These are phyloP conservation scores for Nothobranchius furzeri DNA, from an alignment of 2,113 vertebrate genomes.

Conservation along the genomic window DNA sequence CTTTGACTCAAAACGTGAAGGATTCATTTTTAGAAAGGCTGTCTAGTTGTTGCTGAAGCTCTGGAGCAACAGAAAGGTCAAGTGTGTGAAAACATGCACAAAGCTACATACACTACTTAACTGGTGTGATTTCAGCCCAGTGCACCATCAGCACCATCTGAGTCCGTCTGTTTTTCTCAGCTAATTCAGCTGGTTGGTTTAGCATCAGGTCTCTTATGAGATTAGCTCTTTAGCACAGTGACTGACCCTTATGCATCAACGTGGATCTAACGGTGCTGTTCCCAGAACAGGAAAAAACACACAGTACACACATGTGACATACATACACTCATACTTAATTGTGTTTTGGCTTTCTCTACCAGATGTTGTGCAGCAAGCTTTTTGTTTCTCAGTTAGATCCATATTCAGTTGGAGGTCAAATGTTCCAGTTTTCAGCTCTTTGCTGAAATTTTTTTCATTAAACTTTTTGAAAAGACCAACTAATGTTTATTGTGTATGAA, in stretches of 20 bases:
- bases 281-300: too few relatives aligned
- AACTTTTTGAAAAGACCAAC: too few relatives aligned
- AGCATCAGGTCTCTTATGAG: neutral
- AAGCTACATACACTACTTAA: neutral
- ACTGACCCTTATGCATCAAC: too few relatives aligned
- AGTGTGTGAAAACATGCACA: neutral
- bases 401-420: too few relatives aligned
- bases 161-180: neutral
- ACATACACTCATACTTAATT: too few relatives aligned
- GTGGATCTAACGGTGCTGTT: neutral
- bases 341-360: too few relatives aligned
- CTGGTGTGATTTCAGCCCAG: neutral
- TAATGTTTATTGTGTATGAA: too few relatives aligned
- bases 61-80: neutral
- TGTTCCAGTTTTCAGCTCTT: too few relatives aligned
- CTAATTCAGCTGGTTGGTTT: neutral
- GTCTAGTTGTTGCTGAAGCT: neutral
- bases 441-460: too few relatives aligned
- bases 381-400: too few relatives aligned
- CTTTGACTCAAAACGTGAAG: neutral
- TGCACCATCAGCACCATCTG: neutral
- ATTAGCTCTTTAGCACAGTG: neutral
- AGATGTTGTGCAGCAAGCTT: too few relatives aligned
- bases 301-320: too few relatives aligned
- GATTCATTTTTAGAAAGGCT: neutral